These are phyloP conservation scores for Ormia ochracea DNA, from an alignment of 2,888 invertebrate species.

Conservation along the genomic window DNA sequence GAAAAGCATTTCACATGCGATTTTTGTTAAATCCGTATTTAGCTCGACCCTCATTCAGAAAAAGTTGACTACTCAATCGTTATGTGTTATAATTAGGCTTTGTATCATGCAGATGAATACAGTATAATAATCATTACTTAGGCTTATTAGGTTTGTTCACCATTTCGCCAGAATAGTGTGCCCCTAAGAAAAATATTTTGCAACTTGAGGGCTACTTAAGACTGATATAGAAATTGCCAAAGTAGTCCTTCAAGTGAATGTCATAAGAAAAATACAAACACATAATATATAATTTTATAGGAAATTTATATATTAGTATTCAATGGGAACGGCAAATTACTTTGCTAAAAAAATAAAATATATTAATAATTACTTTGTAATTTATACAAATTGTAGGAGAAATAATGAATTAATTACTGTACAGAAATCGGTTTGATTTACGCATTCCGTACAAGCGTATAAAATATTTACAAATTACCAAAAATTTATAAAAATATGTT, in stretches of 20 bases:
- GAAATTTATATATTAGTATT: constrained; percentile 52
- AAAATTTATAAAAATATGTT: constrained; percentile 10
- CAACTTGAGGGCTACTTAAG: constrained; percentile 1
- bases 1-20: no score
- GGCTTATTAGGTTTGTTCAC: not conserved
- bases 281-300: not conserved
- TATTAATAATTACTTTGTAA: constrained; percentile 29
- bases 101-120: no score
- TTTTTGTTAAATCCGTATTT: no score
- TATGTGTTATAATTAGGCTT: no score
- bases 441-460: constrained; percentile 47
- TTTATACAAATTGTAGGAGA: constrained; percentile 1
- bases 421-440: constrained; percentile 19
- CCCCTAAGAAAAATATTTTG: not conserved
- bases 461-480: constrained; percentile 33
- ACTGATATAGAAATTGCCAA: constrained; percentile 25
- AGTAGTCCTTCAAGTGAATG: not conserved
- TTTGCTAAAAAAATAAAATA: constrained; percentile 4
- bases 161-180: not conserved
- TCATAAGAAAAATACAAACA: constrained; percentile 2
- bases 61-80: no score
- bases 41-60: no score
- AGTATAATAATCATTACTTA: not conserved
- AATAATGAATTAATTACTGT: constrained; percentile 26
- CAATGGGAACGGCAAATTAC: constrained; percentile 29